These are phyloP conservation scores for Holacanthus passer DNA, from an alignment of 2,113 vertebrate genomes.

Conservation along the genomic window DNA sequence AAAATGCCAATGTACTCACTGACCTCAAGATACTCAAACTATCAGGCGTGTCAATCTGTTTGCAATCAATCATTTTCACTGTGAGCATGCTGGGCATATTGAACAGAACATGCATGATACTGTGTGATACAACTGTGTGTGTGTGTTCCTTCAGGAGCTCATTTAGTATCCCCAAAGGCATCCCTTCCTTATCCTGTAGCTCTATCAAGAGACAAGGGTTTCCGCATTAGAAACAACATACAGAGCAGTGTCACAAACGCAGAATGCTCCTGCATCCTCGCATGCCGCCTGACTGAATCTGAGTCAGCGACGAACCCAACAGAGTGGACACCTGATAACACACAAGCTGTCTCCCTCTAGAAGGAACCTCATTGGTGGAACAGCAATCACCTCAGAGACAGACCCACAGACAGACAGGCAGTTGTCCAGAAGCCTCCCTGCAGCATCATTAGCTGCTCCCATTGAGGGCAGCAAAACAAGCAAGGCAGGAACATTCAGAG, in stretches of 20 bases:
- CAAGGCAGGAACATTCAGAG: conserved; percentile 35
- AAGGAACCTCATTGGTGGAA: conserved; percentile 35
- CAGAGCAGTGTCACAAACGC: conserved; percentile 13
- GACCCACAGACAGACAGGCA: conserved; percentile 16
- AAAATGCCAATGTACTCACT: conserved; percentile 6
- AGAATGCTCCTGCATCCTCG: conserved; percentile 5
- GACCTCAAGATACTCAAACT: neutral
- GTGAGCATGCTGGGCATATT: neutral
- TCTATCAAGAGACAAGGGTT: conserved; percentile 31
- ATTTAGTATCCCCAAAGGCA: conserved; percentile 52
- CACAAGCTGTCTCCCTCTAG: neutral
- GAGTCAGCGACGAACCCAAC: neutral
- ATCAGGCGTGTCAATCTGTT: neutral
- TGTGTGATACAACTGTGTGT: conserved; percentile 21
- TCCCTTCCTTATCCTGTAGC: conserved; percentile 8
- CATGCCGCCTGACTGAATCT: neutral
- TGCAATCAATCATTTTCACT: conserved; percentile 10
- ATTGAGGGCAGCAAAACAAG: conserved; percentile 64
- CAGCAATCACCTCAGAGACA: conserved; percentile 49
- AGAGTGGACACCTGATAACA: conserved; percentile 40
- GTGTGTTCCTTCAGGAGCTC: conserved; percentile 34
- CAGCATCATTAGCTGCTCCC: conserved; percentile 50
- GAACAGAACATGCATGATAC: neutral
- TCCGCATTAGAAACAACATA: conserved; percentile 31
- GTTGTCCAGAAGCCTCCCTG: conserved; percentile 20